Conservation (phyloP, 2,113 vertebrate species). For the Poecilia latipinna region DNA sequence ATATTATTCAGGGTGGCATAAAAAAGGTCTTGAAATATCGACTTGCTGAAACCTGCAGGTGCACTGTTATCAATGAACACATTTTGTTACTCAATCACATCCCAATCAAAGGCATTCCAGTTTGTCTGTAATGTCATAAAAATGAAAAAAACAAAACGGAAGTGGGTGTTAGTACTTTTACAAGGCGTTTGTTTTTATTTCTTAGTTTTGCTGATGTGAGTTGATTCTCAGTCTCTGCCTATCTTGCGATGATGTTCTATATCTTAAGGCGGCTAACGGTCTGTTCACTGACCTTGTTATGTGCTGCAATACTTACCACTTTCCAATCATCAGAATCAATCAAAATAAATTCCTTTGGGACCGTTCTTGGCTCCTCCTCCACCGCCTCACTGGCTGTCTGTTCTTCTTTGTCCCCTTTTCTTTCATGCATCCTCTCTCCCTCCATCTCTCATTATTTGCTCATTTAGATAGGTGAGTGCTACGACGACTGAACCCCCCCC, state of each 20-base stretch:
- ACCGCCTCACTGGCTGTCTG: slow-evolving; percentile 24
- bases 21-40: too few relatives aligned
- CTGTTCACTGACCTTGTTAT: slow-evolving; percentile 11
- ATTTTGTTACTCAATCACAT: background rate
- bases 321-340: slow-evolving; percentile 18
- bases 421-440: slow-evolving; percentile 20
- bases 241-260: background rate
- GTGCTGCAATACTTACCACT: slow-evolving; percentile 11
- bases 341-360: slow-evolving; percentile 44
- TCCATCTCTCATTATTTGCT: slow-evolving; percentile 56
- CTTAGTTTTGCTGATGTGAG: background rate
- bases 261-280: background rate
- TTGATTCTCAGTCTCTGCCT: background rate
- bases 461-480: slow-evolving; percentile 54
- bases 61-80: too few relatives aligned
- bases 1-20: too few relatives aligned
- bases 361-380: background rate
- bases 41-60: too few relatives aligned
- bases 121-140: background rate
- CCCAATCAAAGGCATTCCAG: background rate
- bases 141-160: background rate
- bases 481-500: slow-evolving; percentile 36
- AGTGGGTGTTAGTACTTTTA: background rate
- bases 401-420: slow-evolving; percentile 13
- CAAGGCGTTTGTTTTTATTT: background rate